These are phyloP conservation scores for Unio delphinus DNA, from an alignment of 2,888 invertebrate genomes.

Conservation along the genomic window DNA sequence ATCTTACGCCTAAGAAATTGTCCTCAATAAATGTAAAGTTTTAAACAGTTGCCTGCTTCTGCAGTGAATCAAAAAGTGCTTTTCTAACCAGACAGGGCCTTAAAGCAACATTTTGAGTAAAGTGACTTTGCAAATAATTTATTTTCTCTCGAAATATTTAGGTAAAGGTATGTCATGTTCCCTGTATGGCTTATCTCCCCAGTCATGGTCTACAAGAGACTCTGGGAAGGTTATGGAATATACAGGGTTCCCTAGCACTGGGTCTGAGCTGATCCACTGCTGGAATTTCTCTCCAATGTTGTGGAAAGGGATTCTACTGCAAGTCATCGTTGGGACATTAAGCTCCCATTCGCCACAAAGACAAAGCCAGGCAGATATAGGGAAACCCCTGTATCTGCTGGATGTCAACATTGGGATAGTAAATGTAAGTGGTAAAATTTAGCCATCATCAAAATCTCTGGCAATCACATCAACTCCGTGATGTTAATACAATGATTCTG, in stretches of 20 bases:
- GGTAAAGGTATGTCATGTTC: slow-evolving; percentile 26
- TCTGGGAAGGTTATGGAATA: slow-evolving; percentile 53
- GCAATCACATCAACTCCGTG: no score
- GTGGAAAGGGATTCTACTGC: slow-evolving; percentile 59
- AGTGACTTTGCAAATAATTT: no score
- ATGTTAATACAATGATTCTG: no score
- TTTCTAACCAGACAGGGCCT: no score
- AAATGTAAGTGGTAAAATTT: slow-evolving; percentile 28
- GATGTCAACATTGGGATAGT: slow-evolving; percentile 36
- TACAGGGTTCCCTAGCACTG: slow-evolving; percentile 41
- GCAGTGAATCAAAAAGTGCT: no score
- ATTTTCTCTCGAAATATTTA: no score
- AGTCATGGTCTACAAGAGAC: slow-evolving; percentile 47
- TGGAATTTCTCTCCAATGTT: slow-evolving; percentile 53
- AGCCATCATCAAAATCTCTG: slow-evolving; percentile 18
- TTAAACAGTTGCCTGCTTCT: no score
- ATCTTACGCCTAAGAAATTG: no score
- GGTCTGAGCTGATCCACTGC: slow-evolving; percentile 30
- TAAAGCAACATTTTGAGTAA: no score
- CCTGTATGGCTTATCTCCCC: slow-evolving; percentile 61
- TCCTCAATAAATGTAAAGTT: no score
- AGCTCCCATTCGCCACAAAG: slow-evolving; percentile 43
- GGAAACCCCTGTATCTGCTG: slow-evolving; percentile 12
- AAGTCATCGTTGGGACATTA: slow-evolving; percentile 37
- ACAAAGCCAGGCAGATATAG: slow-evolving; percentile 15